Base-by-base conservation (phyloP, 35 echinoderm and acorn worm genomes). In the Amphiura filiformis region DNA sequence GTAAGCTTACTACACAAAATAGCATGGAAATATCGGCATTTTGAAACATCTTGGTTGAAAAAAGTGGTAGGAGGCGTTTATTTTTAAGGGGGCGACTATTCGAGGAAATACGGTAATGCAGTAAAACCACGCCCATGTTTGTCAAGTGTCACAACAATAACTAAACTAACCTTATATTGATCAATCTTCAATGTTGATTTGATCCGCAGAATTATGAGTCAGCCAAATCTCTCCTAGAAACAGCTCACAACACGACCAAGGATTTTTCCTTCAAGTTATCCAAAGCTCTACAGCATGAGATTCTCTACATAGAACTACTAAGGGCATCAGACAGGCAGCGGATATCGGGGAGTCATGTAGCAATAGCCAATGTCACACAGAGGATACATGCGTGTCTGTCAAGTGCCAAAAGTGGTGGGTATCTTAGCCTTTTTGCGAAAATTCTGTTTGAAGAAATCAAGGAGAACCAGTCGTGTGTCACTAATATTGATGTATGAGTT, bases 201-300 rank as follows among this genome's bases (percentile, higher is more conserved):
- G 20, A 35, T 56, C n/a, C n/a, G 20, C 36, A 97, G 96, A 92
- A 90, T 38, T 98, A 92, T 78, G 76, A 84, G 30, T 37, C 90
- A 57, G 96, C 96, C 13, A 92, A 88, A 47, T 38, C 64, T 36
- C 80, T 94, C 1, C 84, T 98, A 37, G 82, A 89, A 56, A 86
- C 86, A 56, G 96, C 96, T 0, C 90, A 91, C 56, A 78, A 88
- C 26, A 37, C 79, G 0, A 88, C 91, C 81, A 91, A 91, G 35
- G 92, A 98, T 39, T 79, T 38, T 0, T 98, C 92, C 32, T 89
- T 89, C 56, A 94, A 94, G 39, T 82, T 98, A 39, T 83, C 88
- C 38, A 94, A 89, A 38, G 96, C 92, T 0, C n/a, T 98, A 34
- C 65, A 83, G 31, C 90, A 98, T 84, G 96, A 98, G 80, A 91